Evolutionary conservation across 2,113 vertebrate species (phyloP), one percentile per base, ranked within the genome.

Genomic region (Ochotona princeps): DNA sequence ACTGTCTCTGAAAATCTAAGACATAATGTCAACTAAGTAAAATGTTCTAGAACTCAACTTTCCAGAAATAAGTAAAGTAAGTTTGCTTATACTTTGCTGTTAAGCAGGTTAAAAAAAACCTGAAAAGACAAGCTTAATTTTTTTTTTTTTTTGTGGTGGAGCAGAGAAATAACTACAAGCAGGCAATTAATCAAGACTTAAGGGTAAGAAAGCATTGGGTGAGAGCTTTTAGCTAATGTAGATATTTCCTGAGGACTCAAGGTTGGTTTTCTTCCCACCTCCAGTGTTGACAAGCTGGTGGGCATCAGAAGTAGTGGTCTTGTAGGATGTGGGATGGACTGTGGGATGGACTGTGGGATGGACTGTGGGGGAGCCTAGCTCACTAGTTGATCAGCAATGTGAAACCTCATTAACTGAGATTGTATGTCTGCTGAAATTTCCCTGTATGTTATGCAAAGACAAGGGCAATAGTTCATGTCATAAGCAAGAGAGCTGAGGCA

Each of bases 21-120:
- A 60, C 26, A 51, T 3, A 13, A 47, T 35, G 15, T 60, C 32
- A 73, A 60, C 32, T 69, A 87, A 65, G n/a, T 86, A 74, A 65
- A 86, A 74, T 49, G n/a, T 81, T 85, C 70, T 87, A 70, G 38
- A 80, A 23, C 11, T 5, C 57, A 87, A 2, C 69, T 90, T 69
- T 60, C 66, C 21, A 88, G 67, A 93, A 87, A 30, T 83, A 57
- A 74, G 72, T 87, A 92, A 78, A 92, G 87, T 87, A 92, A 63
- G 10, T 38, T 65, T 94, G 21, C 54, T 65, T 74, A 26, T 54
- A 63, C 20, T 87, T 70, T 73, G 21, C 35, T 89, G 26, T 66
- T 91, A 81, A 89, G 69, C 67, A 83, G 76, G 81, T 86, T 38
- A 65, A 75, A 83, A 89, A 73, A 13, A 38, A 51, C 25, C 15